Percentiles rank a stretch among this genome's conserved stretches.
These are phyloP conservation scores for Callionymus lyra DNA, from an alignment of 2,113 vertebrate genomes.

Conservation along the genomic window DNA sequence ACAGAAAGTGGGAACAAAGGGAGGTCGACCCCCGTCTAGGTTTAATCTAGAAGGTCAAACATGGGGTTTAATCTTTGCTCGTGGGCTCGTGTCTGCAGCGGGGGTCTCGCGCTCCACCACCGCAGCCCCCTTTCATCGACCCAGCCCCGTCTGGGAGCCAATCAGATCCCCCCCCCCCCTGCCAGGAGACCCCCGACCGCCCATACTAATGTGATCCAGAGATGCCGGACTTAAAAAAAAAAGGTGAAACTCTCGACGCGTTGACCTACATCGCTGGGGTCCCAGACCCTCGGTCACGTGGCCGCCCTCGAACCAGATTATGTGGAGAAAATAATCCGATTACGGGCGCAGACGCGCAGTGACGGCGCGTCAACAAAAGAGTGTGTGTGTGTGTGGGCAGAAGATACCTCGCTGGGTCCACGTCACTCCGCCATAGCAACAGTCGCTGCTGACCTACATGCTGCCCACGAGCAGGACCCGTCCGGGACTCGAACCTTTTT, in stretches of 20 bases:
- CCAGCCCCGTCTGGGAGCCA: constrained; percentile 25
- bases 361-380: constrained; percentile 22
- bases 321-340: constrained; percentile 3
- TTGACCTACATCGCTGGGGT: constrained; percentile 25
- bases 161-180: constrained; percentile 38
- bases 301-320: constrained; percentile 2
- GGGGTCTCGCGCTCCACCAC: no score
- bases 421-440: constrained; percentile 62
- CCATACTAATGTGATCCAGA: constrained; percentile 27
- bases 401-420: constrained; percentile 44
- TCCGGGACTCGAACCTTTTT: constrained; percentile 4
- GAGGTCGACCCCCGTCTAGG: background rate
- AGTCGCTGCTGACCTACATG: constrained; percentile 61
- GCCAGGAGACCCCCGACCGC: constrained; percentile 24
- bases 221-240: constrained; percentile 20
- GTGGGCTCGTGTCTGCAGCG: no score
- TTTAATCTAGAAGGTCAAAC: constrained; percentile 57
- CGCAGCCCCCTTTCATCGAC: constrained; percentile 20
- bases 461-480: constrained; percentile 27
- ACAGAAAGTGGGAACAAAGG: background rate
- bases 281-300: constrained; percentile 9
- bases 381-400: constrained; percentile 51
- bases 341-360: constrained; percentile 3
- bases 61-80: constrained; percentile 23
- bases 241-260: constrained; percentile 18